Conservation (phyloP, 1,140 invertebrate species). For the Whitmania pigra region DNA sequence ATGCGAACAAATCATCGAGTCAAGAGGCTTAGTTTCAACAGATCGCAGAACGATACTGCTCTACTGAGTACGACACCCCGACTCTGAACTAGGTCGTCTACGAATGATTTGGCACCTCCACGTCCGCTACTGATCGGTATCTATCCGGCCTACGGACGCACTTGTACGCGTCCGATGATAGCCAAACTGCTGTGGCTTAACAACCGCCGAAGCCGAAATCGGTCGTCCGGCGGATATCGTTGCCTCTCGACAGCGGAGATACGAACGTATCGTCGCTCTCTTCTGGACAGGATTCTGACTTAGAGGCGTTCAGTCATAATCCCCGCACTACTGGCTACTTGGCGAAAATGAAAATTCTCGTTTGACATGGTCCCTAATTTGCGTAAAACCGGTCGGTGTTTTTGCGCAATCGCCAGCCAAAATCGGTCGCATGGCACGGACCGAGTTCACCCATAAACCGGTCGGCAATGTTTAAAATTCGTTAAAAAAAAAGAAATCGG, state of each 20-base stretch:
- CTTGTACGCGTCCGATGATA: slow-evolving; percentile 17
- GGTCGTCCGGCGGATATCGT: slow-evolving; percentile 29
- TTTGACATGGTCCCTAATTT: too few relatives aligned
- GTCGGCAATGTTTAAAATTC: too few relatives aligned
- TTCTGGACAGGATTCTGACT: slow-evolving; percentile 55
- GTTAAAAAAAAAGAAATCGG: too few relatives aligned
- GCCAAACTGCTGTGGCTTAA: slow-evolving; percentile 29
- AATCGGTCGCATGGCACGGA: too few relatives aligned
- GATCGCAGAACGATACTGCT: slow-evolving; percentile 42
- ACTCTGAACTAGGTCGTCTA: slow-evolving; percentile 46
- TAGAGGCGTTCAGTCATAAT: slow-evolving; percentile 46
- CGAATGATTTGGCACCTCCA: slow-evolving; percentile 45
- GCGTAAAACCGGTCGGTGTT: too few relatives aligned
- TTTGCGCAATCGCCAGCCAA: too few relatives aligned
- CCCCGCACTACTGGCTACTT: too few relatives aligned
- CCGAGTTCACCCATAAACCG: too few relatives aligned
- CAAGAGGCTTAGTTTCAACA: slow-evolving; percentile 37
- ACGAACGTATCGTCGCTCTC: slow-evolving; percentile 24
- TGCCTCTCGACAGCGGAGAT: slow-evolving; percentile 24
- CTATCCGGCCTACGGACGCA: slow-evolving; percentile 27
- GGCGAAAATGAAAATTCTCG: too few relatives aligned
- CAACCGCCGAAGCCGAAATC: slow-evolving; percentile 21
- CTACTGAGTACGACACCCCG: slow-evolving; percentile 46
- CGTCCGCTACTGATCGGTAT: slow-evolving; percentile 33
- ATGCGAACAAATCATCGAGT: slow-evolving; percentile 26